Evolutionary conservation across 2,888 invertebrate genomes (phyloP), one percentile per base, ranked within the genome.

Genomic region (Leptinotarsa juncta): DNA sequence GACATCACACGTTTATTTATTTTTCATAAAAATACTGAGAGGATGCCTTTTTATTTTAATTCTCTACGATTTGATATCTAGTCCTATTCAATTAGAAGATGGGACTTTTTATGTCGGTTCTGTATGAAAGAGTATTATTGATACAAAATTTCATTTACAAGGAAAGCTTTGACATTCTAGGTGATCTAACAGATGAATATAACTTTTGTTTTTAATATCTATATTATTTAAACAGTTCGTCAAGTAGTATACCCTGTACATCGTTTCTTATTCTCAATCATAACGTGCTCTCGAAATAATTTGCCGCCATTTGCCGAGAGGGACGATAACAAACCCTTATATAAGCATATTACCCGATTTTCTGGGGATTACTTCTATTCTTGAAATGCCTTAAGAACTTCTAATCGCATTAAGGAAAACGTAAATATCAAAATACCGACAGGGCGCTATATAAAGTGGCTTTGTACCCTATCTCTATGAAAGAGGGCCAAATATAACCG

Each of bases 331-430:
- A 72, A 72, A 72, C 65, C 51, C 20, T 60, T 57, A 49, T 53
- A 65, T 73, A 73, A 73, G 69, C 73, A 73, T 66, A 73, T 73
- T 68, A 73, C 57, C 57, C 51, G 71, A 71, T 74, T 74, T 71
- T 74, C 74, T 49, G 67, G 55, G 71, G 67, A 74, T 74, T 74
- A 74, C 67, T 71, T 71, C 71, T 67, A 71, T 74, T 74, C 71
- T 65, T 67, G 71, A 71, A 73, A 74, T 71, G 74, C 49, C 67
- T 67, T 67, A 53, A 74, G 74, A 67, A 48, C 48, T 50, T 74
- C 57, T 74, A 70, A 74, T 74, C 60, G 71, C 67, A 74, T 74
- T 74, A 74, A 53, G 32, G 67, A 62, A 53, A 62, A 70, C 67
- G 55, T 73, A 67, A 62, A 48, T 60, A 71, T 68, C 68, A 67